These are phyloP conservation scores for Digitonthophagus gazella DNA, from an alignment of 2,888 invertebrate species.

Conservation along the genomic window DNA sequence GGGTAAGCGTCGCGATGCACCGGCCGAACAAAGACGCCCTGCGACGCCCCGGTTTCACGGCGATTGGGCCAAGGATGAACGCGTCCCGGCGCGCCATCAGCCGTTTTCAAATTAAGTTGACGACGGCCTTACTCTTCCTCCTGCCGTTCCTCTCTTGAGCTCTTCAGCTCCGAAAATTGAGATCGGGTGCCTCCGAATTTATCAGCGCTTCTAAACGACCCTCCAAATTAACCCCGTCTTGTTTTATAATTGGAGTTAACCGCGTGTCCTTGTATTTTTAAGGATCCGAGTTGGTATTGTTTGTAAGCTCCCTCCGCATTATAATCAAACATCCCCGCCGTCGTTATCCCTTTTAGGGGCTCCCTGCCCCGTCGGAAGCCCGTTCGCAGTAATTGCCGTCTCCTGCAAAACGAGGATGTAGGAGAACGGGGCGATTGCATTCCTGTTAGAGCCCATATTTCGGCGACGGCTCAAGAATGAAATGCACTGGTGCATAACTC, in stretches of 20 bases:
- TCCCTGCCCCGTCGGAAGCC: background rate
- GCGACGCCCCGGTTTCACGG: constrained; percentile 30
- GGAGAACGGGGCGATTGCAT: background rate
- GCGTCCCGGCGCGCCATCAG: constrained; percentile 8
- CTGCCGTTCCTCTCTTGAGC: background rate
- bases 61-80: constrained; percentile 35
- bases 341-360: background rate
- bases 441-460: background rate
- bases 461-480: constrained; percentile 5
- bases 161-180: background rate
- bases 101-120: constrained; percentile 32
- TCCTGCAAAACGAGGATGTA: background rate
- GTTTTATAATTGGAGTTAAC: background rate
- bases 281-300: background rate
- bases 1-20: constrained; percentile 28
- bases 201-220: background rate
- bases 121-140: constrained; percentile 25
- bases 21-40: constrained; percentile 21
- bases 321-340: background rate
- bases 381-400: background rate
- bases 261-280: background rate
- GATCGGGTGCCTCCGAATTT: background rate
- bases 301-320: background rate
- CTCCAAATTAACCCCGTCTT: background rate
- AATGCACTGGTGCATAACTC: constrained; percentile 25